Percentiles rank a stretch among this genome's conserved stretches.
Evolutionary conservation across 2,797 vertebrate genomes (phyloP).

Genomic region (Sciurus vulgaris): DNA sequence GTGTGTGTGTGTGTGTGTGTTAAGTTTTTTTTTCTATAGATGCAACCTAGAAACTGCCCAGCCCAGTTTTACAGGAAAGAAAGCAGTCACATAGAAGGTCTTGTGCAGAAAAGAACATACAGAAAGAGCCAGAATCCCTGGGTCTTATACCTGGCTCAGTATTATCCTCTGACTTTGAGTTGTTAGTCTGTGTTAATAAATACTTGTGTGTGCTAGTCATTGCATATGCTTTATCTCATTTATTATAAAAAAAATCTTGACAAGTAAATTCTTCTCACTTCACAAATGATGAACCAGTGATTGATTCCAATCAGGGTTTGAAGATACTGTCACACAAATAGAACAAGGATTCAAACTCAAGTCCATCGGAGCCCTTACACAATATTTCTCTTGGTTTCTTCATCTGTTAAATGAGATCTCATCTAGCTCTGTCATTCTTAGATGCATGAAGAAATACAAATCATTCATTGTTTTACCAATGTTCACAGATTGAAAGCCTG

Average conservation of each 20-base stretch:
- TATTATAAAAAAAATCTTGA: constrained; percentile 40
- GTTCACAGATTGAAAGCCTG: not conserved
- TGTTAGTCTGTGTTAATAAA: not conserved
- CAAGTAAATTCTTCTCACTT: not conserved
- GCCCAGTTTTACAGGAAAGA: not conserved
- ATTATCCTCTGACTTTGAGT: not conserved
- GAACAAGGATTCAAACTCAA: not conserved
- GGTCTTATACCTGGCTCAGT: not conserved
- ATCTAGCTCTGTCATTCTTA: not conserved
- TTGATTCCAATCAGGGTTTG: not conserved
- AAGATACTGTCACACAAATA: not conserved
- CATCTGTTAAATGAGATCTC: constrained; percentile 31
- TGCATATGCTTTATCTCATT: constrained; percentile 2
- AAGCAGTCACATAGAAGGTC: not conserved
- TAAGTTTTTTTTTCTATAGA: not conserved
- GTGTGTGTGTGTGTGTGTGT: too few relatives aligned
- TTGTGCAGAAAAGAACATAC: not conserved
- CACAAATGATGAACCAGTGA: not conserved
- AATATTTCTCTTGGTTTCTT: constrained; percentile 24
- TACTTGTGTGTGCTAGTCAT: not conserved
- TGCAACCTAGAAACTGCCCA: not conserved
- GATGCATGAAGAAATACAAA: not conserved
- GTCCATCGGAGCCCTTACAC: not conserved
- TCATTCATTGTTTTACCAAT: not conserved
- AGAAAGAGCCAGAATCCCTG: not conserved